phyloP scores from a whole-genome alignment of 2,888 invertebrate genomes.

The Eudemis profundana region DNA sequence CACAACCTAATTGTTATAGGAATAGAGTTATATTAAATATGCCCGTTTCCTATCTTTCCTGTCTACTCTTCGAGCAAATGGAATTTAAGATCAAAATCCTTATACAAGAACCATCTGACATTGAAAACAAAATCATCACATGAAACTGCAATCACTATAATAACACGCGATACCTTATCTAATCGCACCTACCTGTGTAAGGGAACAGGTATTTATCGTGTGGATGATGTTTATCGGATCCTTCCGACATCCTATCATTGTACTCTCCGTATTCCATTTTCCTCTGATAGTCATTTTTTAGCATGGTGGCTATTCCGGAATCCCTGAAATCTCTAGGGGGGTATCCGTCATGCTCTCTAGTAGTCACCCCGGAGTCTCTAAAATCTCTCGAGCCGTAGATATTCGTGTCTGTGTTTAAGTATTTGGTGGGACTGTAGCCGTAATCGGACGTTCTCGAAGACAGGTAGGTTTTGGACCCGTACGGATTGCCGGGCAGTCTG shows the following conservation, averaged over 20 bases:
- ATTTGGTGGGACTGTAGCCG: slow-evolving; percentile 80
- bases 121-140: slow-evolving; percentile 13
- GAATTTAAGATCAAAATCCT: neutral
- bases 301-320: slow-evolving; percentile 79
- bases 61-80: no score
- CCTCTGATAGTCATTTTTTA: slow-evolving; percentile 83
- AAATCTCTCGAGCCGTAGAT: slow-evolving; percentile 77
- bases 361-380: slow-evolving; percentile 68
- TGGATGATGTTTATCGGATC: slow-evolving; percentile 89
- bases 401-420: slow-evolving; percentile 69
- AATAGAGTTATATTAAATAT: no score
- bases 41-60: no score
- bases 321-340: slow-evolving; percentile 78
- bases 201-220: slow-evolving; percentile 94
- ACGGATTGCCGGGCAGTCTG: slow-evolving; percentile 77
- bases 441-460: slow-evolving; percentile 78
- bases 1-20: no score
- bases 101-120: slow-evolving; percentile 16
- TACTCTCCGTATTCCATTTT: slow-evolving; percentile 84
- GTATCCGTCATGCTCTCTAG: slow-evolving; percentile 76
- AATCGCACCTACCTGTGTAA: slow-evolving; percentile 87
- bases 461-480: slow-evolving; percentile 80
- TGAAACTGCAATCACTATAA: slow-evolving; percentile 3
- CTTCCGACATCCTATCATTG: slow-evolving; percentile 88
- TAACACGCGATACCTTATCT: slow-evolving; percentile 21